These are phyloP conservation scores for Salvelinus fontinalis DNA, from an alignment of 2,113 vertebrate genomes.

Conservation along the genomic window DNA sequence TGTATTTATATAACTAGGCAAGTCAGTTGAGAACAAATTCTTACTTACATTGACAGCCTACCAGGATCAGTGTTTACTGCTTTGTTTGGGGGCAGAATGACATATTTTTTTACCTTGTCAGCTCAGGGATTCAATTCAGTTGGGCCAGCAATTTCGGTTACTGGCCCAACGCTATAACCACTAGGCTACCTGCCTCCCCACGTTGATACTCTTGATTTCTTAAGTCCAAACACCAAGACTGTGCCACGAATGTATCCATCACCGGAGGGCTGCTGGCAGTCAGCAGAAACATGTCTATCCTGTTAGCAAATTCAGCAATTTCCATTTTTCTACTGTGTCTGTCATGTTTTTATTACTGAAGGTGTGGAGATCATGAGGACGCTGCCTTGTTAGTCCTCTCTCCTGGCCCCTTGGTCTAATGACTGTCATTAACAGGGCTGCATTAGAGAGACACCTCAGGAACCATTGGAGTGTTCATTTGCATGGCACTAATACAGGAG, in stretches of 20 bases:
- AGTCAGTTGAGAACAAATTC: constrained; percentile 14
- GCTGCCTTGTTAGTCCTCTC: constrained; percentile 85
- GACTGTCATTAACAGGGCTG: constrained; percentile 93
- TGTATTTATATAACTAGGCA: not conserved
- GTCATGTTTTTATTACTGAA: constrained; percentile 90
- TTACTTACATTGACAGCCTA: not conserved
- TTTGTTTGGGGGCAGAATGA: no score
- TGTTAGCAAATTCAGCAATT: constrained; percentile 95
- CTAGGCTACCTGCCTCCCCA: no score
- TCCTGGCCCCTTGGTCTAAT: constrained; percentile 81
- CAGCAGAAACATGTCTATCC: constrained; percentile 85
- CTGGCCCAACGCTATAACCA: no score
- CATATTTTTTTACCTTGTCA: constrained; percentile 42
- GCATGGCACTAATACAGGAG: constrained; percentile 79
- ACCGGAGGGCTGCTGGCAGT: constrained; percentile 70
- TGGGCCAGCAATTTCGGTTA: constrained; percentile 68
- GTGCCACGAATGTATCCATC: constrained; percentile 99
- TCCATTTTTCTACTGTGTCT: constrained; percentile 90
- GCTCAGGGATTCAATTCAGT: constrained; percentile 82
- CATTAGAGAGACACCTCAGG: constrained; percentile 86
- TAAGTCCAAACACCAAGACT: constrained; percentile 98
- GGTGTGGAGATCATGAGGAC: constrained; percentile 94
- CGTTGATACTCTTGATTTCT: constrained; percentile 99
- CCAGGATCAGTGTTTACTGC: no score
- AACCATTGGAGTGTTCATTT: constrained; percentile 88